Percentiles rank a stretch among this genome's conserved stretches.
phyloP scores from a whole-genome alignment of 2,113 vertebrate species.

The Gila orcuttii region DNA sequence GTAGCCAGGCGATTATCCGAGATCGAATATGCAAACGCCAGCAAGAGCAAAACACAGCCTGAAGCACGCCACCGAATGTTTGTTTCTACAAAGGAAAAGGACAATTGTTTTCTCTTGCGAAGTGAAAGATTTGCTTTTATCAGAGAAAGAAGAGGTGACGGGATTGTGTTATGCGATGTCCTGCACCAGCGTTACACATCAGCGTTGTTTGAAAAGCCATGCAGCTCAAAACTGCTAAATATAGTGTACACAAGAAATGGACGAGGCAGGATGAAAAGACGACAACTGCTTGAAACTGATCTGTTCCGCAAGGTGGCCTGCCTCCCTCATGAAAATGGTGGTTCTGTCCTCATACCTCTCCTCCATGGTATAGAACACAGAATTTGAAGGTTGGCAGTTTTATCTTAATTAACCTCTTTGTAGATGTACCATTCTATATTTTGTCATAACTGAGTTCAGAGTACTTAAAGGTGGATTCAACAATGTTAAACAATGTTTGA shows the following conservation, averaged over 20 bases:
- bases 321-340: no score
- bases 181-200: slow-evolving; percentile 28
- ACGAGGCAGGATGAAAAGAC: slow-evolving; percentile 3
- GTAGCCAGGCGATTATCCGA: slow-evolving; percentile 39
- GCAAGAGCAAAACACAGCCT: not conserved
- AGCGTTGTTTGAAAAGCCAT: slow-evolving; percentile 33
- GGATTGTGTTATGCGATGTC: slow-evolving; percentile 4
- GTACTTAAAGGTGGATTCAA: no score
- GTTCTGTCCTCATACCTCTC: no score
- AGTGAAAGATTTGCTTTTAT: slow-evolving; percentile 27
- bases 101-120: not conserved
- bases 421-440: no score
- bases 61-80: not conserved
- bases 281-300: not conserved
- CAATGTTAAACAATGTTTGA: no score
- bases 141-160: slow-evolving; percentile 36
- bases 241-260: slow-evolving; percentile 7
- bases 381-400: not conserved
- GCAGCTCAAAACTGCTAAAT: slow-evolving; percentile 22
- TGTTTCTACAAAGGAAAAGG: not conserved
- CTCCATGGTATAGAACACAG: no score
- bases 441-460: no score
- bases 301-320: no score
- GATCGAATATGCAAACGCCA: not conserved
- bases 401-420: not conserved